Conservation (phyloP, 1,140 invertebrate genomes). For the Phocides pigmalion region DNA sequence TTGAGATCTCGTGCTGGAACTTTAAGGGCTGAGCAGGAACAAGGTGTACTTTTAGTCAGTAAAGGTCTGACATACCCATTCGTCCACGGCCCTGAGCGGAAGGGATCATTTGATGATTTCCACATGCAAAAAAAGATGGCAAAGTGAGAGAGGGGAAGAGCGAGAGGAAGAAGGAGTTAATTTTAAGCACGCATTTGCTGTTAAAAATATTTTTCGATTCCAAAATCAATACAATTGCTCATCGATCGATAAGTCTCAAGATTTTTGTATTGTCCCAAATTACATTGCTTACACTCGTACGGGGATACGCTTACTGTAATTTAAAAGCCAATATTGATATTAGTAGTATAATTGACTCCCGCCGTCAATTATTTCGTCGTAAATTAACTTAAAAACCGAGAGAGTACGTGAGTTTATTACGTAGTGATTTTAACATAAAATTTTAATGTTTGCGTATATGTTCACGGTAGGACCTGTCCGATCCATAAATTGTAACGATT, state of each 20-base stretch:
- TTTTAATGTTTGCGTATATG: conserved; percentile 48
- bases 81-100: too few species aligned
- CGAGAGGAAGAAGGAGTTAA: too few species aligned
- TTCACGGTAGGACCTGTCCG: conserved; percentile 30
- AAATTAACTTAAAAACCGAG: conserved; percentile 57
- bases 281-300: conserved; percentile 15
- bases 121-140: too few species aligned
- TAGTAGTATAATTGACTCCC: conserved; percentile 42
- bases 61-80: too few species aligned
- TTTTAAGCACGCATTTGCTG: conserved; percentile 35
- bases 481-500: not conserved
- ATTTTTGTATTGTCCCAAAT: conserved; percentile 23
- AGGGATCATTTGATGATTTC: too few species aligned
- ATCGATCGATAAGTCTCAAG: conserved; percentile 23
- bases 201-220: conserved; percentile 28
- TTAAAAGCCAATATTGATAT: conserved; percentile 41
- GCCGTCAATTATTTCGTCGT: conserved; percentile 63
- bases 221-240: conserved; percentile 35
- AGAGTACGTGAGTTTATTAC: conserved; percentile 56
- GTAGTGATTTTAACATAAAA: conserved; percentile 49
- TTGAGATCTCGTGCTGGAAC: too few species aligned
- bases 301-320: conserved; percentile 40
- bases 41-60: too few species aligned
- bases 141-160: too few species aligned
- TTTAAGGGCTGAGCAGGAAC: too few species aligned